phyloP scores from a whole-genome alignment of 2,113 vertebrate species.

The Todiramphus chloris region DNA sequence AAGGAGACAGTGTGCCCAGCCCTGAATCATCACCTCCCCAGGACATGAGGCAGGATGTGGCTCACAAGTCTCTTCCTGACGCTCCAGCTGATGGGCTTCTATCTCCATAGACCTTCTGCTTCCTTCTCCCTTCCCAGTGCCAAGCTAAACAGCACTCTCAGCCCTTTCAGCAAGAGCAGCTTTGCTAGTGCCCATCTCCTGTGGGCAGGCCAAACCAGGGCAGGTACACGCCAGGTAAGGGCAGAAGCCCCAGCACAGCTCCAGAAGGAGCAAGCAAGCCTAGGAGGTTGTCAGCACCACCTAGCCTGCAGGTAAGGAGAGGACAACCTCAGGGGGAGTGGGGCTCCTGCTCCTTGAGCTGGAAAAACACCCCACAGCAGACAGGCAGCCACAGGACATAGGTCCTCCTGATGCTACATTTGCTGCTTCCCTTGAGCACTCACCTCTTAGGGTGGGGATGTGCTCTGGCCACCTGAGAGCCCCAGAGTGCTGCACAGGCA shows the following conservation, averaged over 20 bases:
- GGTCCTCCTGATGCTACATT: not conserved
- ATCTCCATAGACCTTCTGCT: conserved; percentile 78
- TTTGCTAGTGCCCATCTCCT: not conserved
- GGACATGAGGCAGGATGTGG: conserved; percentile 63
- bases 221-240: not conserved
- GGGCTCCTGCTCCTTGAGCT: not conserved
- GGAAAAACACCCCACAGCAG: not conserved
- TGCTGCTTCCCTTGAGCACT: accelerated
- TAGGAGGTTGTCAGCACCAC: not conserved
- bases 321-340: not conserved
- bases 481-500: not conserved
- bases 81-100: conserved; percentile 41
- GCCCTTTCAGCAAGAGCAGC: not conserved
- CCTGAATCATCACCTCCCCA: not conserved
- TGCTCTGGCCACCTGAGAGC: not conserved
- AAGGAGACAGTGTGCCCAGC: not conserved
- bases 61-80: conserved; percentile 70
- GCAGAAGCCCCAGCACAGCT: not conserved
- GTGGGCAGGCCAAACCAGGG: not conserved
- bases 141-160: conserved; percentile 70
- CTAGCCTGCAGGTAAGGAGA: not conserved
- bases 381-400: not conserved
- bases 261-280: not conserved
- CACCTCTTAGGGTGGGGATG: accelerated
- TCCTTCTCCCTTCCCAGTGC: conserved; percentile 68